Base-by-base conservation (phyloP, 2,888 invertebrate genomes). In the Synanthedon andrenaeformis region DNA sequence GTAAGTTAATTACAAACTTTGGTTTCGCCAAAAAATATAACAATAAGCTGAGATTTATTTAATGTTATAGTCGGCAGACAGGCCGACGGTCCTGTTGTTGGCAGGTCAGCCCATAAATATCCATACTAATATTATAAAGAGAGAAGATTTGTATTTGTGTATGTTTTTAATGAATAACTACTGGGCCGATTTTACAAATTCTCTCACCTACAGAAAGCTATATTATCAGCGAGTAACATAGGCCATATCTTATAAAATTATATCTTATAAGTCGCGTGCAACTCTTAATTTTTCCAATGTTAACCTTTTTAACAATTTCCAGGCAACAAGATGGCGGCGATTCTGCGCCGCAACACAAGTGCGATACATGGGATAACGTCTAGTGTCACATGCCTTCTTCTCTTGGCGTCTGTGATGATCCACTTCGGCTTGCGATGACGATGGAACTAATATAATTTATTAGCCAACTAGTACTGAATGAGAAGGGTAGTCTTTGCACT, bases 261-360 rank as follows among this genome's bases (percentile, higher is more conserved):
- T 4, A 23, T 3, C n/a, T n/a, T n/a, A n/a, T 1, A 23, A 23
- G 23, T 23, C 23, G 23, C 23, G 23, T 23, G 23, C 19, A 19
- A 19, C 19, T 23, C 2, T n/a, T n/a, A n/a, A 23, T 23, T 23
- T 23, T 23, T 4, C 23, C 23, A 4, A 4, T 23, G 23, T 23
- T 35, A 35, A 35, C 35, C 35, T 35, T 23, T 35, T 35, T 35
- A 35, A 35, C 0, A 12, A 12, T 13, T 74, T 75, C 42, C 77
- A 87, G 87, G 87, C 60, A 85, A 87, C 79, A 87, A 87, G 60
- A 87, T 87, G 87, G 87, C 87, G 52, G 86, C 87, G 13, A 87
- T 86, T 49, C 76, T 87, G 4, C 82, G 87, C 13, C 76, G 87
- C 45, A 87, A 87, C 71, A 85, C 86, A 2, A 87, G 85, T 71